phyloP scores from a whole-genome alignment of 2,888 invertebrate genomes.

The Iphiclides podalirius region DNA sequence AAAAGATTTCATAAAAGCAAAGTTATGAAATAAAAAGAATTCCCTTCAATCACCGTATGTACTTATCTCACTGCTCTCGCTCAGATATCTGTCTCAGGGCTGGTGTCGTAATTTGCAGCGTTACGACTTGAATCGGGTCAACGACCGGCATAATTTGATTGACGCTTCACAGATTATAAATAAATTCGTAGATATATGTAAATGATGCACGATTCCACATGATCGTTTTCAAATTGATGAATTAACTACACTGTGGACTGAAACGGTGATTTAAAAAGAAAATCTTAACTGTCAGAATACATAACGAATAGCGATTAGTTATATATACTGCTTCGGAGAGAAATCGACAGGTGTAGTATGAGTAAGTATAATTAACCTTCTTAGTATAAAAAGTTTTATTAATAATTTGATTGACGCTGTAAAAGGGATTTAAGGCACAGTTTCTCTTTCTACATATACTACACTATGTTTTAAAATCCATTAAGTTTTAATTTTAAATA shows the following conservation, averaged over 20 bases:
- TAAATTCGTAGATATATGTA: constrained; percentile 13
- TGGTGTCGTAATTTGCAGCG: constrained; percentile 11
- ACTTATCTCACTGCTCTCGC: no score
- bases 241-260: background rate
- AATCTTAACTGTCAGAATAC: background rate
- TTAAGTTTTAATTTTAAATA: no score
- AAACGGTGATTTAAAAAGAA: constrained; percentile 7
- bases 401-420: constrained; percentile 10
- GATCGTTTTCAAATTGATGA: background rate
- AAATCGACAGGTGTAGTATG: constrained; percentile 17
- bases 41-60: no score
- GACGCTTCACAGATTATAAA: constrained; percentile 10
- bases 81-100: constrained; percentile 14
- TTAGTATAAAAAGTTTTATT: constrained; percentile 4
- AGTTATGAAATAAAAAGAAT: no score
- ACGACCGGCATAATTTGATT: constrained; percentile 11
- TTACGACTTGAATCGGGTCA: constrained; percentile 13
- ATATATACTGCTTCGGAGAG: constrained; percentile 12
- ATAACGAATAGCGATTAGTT: constrained; percentile 9
- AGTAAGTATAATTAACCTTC: background rate
- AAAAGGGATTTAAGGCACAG: constrained; percentile 1
- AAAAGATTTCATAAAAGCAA: no score
- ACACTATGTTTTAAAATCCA: no score
- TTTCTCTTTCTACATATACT: constrained; percentile 7
- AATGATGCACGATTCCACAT: constrained; percentile 3